Evolutionary conservation across 2,113 vertebrate species (phyloP), one percentile per base, ranked within the genome.

Genomic region (Odocoileus virginianus): DNA sequence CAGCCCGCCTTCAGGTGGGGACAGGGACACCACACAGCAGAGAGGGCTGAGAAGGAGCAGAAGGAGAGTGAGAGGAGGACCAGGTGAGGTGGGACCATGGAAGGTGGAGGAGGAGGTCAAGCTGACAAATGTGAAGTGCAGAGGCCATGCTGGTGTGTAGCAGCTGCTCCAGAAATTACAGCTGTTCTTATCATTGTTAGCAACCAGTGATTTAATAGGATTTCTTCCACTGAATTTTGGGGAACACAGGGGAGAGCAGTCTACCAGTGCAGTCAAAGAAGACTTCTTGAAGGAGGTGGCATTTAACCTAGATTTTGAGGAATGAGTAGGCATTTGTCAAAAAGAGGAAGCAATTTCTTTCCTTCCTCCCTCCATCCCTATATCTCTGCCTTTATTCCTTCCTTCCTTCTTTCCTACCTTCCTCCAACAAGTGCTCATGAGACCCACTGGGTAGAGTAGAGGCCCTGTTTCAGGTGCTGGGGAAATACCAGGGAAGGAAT

Each of bases 21-120:
- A 30, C 2, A 27, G 71, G 4, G n/a, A 92, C 6, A n/a, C 11
- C 6, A 2, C 25, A 10, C 33, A 40, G 54, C 45, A 3, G 36
- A 47, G 27, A 57, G 36, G 47, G 64, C 94, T 60, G 43, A 45
- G 30, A 7, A 67, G 40, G 6, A 74, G 43, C 13, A 12, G 28
- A 0, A 2, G 3, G 10, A 60, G 61, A 25, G 14, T 1, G 1
- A 19, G 36, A 33, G 43, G 10, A 43, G 27, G 27, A 11, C 10
- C 28, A 30, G 54, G n/a, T 2, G 0, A 10, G 16, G 21, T 4
- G 50, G 28, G 6, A 4, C 0, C 16, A 0, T 4, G 50, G 78
- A n/a, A 9, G 55, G 36, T 30, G 36, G 58, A 5, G 23, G 74
- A 43, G 61, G 25, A 64, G 74, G 45, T 23, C 71, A 54, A 7